A percentile compares a stretch with the other conserved stretches of the same genome.
Conservation (phyloP, 2,113 vertebrate genomes). For the Hippotragus niger region DNA sequence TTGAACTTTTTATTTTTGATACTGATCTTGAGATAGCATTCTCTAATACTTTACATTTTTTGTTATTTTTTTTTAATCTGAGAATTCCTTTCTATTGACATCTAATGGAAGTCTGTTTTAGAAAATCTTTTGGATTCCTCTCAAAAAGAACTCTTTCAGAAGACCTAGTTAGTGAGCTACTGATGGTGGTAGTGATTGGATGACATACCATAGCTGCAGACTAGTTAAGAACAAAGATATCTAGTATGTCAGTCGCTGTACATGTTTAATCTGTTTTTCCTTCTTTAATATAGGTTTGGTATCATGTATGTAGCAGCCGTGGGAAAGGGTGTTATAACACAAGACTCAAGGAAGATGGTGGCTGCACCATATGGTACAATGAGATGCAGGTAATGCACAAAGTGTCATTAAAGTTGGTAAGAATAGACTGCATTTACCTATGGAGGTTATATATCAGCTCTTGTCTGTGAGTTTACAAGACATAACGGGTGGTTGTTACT, state of each 20-base stretch:
- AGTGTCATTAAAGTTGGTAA: background rate
- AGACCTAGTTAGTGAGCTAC: background rate
- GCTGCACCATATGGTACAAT: constrained; percentile 99
- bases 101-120: background rate
- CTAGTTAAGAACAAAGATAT: background rate
- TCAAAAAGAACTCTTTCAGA: background rate
- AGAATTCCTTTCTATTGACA: background rate
- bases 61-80: background rate
- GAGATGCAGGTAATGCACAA: constrained; percentile 88
- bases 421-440: background rate
- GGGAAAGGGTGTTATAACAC: constrained; percentile 97
- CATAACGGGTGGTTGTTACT: background rate
- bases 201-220: background rate
- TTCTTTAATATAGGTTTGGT: constrained; percentile 90
- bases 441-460: background rate
- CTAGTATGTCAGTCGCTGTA: background rate
- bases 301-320: constrained; percentile 93
- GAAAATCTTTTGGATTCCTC: background rate
- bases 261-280: background rate
- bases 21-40: background rate
- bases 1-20: background rate
- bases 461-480: background rate
- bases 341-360: constrained; percentile 94
- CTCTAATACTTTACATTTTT: background rate
- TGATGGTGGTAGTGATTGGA: background rate